A percentile compares a stretch with the other conserved stretches of the same genome.
These are phyloP conservation scores for Furcifer pardalis DNA, from an alignment of 2,797 vertebrate species.

Conservation along the genomic window DNA sequence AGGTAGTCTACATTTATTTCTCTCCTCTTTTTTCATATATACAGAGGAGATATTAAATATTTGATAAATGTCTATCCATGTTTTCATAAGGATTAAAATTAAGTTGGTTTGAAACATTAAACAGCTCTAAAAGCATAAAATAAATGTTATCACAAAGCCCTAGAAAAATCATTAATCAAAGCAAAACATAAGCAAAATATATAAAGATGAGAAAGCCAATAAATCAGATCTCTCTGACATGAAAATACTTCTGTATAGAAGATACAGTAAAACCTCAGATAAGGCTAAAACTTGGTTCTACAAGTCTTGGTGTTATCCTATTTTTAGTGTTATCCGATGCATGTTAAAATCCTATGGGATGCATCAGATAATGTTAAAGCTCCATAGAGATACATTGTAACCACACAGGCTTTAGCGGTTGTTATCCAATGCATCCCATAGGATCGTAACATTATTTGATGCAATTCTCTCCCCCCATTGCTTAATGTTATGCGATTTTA, in stretches of 20 bases:
- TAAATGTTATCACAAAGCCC: background rate
- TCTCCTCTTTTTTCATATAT: background rate
- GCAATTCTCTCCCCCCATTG: no score
- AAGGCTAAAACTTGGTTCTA: no score
- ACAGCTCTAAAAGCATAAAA: background rate
- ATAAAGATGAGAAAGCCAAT: background rate
- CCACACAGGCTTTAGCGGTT: no score
- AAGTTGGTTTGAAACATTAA: background rate
- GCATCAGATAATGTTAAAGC: no score
- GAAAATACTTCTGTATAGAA: background rate
- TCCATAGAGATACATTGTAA: no score
- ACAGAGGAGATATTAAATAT: background rate
- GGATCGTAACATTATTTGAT: no score
- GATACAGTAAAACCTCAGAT: no score
- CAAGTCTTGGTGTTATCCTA: no score
- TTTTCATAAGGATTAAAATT: background rate
- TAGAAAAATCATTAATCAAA: conserved; percentile 12
- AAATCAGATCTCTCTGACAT: conserved; percentile 6
- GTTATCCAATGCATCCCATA: no score
- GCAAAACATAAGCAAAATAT: background rate
- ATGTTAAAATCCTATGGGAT: no score
- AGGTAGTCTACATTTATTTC: background rate
- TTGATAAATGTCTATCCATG: background rate
- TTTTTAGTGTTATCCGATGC: no score
- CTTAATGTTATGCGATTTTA: no score